Conservation (phyloP, 2,113 vertebrate genomes). For the Mixornis gularis region DNA sequence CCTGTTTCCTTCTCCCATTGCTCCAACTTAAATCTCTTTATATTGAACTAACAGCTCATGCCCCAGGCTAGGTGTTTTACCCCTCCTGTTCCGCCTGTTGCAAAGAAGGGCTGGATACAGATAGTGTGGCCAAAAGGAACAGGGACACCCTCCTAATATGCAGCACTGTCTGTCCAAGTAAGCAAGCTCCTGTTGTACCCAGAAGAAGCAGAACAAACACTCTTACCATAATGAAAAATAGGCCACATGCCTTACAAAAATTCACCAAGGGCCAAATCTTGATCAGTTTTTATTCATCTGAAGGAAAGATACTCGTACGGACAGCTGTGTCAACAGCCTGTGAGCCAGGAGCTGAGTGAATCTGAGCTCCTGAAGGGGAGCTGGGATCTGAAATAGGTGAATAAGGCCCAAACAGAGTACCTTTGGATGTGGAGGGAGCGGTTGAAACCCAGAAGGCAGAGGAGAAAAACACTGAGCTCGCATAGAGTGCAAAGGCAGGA, state of each 20-base stretch:
- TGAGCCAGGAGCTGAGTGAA: conserved; percentile 25
- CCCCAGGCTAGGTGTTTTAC: conserved; percentile 19
- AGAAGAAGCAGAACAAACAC: conserved; percentile 33
- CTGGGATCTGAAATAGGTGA: conserved; percentile 5
- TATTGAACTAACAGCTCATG: conserved; percentile 12
- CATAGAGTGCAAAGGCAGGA: neutral
- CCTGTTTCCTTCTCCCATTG: conserved; percentile 60
- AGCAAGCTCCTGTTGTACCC: neutral
- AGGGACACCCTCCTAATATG: neutral
- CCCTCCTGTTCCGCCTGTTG: neutral
- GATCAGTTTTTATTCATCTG: conserved; percentile 52
- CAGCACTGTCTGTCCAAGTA: neutral
- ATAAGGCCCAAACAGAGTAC: neutral
- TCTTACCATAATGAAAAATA: conserved; percentile 41
- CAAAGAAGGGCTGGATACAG: neutral
- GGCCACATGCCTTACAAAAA: conserved; percentile 34
- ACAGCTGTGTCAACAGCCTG: conserved; percentile 61
- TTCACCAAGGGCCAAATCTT: conserved; percentile 37
- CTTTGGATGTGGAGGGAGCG: neutral
- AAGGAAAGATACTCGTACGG: neutral
- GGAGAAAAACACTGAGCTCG: neutral
- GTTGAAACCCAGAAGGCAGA: neutral
- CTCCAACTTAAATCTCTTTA: conserved; percentile 52
- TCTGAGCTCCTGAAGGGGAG: conserved; percentile 2
- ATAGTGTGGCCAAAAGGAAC: neutral